Evolutionary conservation across 2,113 vertebrate species (phyloP).

Genomic region (Todiramphus chloris): DNA sequence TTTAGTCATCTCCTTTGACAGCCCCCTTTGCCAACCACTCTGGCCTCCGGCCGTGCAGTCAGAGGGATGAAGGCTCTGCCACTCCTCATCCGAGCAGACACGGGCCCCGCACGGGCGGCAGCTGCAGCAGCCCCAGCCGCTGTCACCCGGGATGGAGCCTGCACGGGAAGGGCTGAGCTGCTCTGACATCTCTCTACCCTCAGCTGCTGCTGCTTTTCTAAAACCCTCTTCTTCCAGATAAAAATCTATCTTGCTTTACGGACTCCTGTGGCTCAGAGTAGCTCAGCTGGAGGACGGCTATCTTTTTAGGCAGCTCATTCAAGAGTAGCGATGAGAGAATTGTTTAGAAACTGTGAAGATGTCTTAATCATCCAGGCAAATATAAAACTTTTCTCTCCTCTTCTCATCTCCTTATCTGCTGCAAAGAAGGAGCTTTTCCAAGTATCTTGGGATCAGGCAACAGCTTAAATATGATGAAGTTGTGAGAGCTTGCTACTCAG

Average conservation of each 20-base stretch:
- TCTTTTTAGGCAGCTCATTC: accelerated
- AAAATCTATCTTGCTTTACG: neutral
- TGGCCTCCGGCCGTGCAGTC: neutral
- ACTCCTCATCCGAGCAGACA: neutral
- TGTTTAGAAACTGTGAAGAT: neutral
- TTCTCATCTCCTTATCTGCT: neutral
- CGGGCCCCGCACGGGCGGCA: neutral
- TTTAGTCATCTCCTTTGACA: neutral
- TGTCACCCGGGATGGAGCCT: neutral
- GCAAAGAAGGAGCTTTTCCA: neutral
- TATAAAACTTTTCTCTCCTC: neutral
- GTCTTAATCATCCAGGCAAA: neutral
- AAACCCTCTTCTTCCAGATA: neutral
- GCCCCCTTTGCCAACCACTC: neutral
- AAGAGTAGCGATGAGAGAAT: accelerated
- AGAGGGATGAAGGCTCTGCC: neutral
- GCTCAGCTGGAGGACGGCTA: neutral
- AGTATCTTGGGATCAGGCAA: neutral
- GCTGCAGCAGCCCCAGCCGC: neutral
- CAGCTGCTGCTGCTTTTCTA: neutral
- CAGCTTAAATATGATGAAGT: neutral
- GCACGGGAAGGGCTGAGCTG: accelerated
- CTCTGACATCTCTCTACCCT: neutral
- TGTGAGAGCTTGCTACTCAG: neutral
- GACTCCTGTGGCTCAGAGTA: neutral